Evolutionary conservation across 2,888 invertebrate species (phyloP), one percentile per base, ranked within the genome.

Genomic region (Volucella bombylans): DNA sequence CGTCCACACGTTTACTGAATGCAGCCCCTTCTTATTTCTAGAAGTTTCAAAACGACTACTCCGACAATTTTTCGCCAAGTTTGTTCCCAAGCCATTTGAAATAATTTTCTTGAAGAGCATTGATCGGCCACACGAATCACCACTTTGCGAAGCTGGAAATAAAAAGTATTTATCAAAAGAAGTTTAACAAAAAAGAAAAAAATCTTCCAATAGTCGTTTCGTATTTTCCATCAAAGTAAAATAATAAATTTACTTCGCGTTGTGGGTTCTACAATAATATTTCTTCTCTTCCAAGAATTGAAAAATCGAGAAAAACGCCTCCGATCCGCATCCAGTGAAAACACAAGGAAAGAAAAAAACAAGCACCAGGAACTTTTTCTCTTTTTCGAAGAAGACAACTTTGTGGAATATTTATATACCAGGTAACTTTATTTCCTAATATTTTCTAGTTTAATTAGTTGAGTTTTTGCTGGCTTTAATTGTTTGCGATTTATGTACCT

Each of bases 141-240:
- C 87, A 87, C 87, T 87, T 85, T 87, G 88, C 88, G 88, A 88
- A 87, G 81, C 68, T 82, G 74, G 72, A 87, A 86, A 64, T 81
- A 64, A 78, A 78, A 83, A 79, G 79, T 79, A 83, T 83, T 83
- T 79, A 64, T 43, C 64, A 64, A 74, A 62, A 49, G 31, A 52
- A 11, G 31, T 15, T 68, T 61, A 49, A 41, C 18, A 10, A 14
- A 47, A 59, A 31, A 23, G 31, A 59, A 65, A 41, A 31, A 78
- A 52, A 57, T 62, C 73, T 57, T 43, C 10, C 52, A 72, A 43
- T 45, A 45, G 43, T 52, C 59, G 59, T 43, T 67, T 67, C 71
- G 52, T 72, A 62, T 49, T 72, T 67, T 57, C 57, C 6, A 31
- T 6, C 6, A 31, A 31, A 31, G 31, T 31, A 14, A 41, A 62